phyloP scores from a whole-genome alignment of 2,797 vertebrate genomes.

The Odontamblyopus lacepedii region DNA sequence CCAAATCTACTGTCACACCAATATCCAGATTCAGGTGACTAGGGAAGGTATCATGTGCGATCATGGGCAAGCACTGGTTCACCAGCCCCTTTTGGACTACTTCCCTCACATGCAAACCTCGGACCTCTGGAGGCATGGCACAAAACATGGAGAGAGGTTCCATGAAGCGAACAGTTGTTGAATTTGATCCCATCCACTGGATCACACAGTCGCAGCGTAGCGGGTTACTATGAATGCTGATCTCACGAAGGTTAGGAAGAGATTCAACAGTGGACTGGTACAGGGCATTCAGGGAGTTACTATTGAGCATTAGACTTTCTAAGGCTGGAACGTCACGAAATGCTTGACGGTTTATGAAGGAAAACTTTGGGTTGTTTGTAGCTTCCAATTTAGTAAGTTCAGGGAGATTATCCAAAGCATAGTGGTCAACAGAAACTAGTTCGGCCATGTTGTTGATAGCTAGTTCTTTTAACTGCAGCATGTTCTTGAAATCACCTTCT shows the following conservation, averaged over 20 bases:
- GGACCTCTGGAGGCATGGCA: slow-evolving; percentile 86
- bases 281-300: slow-evolving; percentile 93
- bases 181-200: slow-evolving; percentile 95
- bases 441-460: slow-evolving; percentile 98
- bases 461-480: slow-evolving; percentile 93
- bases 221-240: slow-evolving; percentile 97
- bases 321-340: slow-evolving; percentile 94
- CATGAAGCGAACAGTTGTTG: slow-evolving; percentile 95
- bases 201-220: slow-evolving; percentile 95
- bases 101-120: slow-evolving; percentile 88
- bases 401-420: slow-evolving; percentile 93
- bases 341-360: slow-evolving; percentile 89
- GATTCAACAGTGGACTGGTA: slow-evolving; percentile 90
- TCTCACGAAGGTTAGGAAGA: slow-evolving; percentile 92
- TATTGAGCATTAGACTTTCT: slow-evolving; percentile 98
- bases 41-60: slow-evolving; percentile 90
- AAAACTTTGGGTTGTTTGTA: slow-evolving; percentile 96
- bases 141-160: slow-evolving; percentile 96
- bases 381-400: slow-evolving; percentile 97
- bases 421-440: slow-evolving; percentile 90
- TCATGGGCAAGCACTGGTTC: slow-evolving; percentile 95
- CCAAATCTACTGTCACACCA: slow-evolving; percentile 85
- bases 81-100: slow-evolving; percentile 75
- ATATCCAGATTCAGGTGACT: slow-evolving; percentile 86
- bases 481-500: slow-evolving; percentile 96